Percentiles rank a stretch among this genome's conserved stretches.
phyloP scores from a whole-genome alignment of 2,888 invertebrate genomes.

The Morpho achilles region DNA sequence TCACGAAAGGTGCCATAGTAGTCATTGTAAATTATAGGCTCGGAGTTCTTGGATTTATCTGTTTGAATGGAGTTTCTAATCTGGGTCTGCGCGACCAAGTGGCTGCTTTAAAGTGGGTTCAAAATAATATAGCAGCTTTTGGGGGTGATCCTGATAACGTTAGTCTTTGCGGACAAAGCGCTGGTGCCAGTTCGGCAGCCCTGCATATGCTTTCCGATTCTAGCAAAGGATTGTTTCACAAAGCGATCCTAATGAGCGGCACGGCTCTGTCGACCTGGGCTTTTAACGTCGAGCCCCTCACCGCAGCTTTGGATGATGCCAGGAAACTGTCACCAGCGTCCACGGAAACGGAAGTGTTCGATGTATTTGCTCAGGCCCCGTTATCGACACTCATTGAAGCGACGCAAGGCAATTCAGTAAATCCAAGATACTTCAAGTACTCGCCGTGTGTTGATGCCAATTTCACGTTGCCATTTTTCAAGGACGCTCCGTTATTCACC shows the following conservation, averaged over 20 bases:
- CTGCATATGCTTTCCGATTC: constrained; percentile 57
- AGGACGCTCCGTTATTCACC: constrained; percentile 54
- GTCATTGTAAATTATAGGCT: constrained; percentile 63
- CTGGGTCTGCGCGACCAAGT: constrained; percentile 65
- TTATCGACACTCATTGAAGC: constrained; percentile 39
- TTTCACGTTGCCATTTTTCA: constrained; percentile 55
- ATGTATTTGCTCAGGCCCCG: constrained; percentile 18
- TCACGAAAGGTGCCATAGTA: constrained; percentile 52
- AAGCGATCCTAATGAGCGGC: constrained; percentile 62
- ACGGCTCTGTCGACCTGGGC: constrained; percentile 59
- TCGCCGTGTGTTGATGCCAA: constrained; percentile 58
- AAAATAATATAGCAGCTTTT: constrained; percentile 56
- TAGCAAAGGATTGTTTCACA: constrained; percentile 61
- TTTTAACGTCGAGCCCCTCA: constrained; percentile 50
- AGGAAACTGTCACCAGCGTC: constrained; percentile 44
- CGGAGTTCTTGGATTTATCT: constrained; percentile 62
- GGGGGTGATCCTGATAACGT: constrained; percentile 70
- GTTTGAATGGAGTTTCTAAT: constrained; percentile 57
- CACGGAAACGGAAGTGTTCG: constrained; percentile 18
- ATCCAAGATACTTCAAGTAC: constrained; percentile 61
- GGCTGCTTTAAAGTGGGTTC: constrained; percentile 65
- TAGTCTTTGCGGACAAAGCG: constrained; percentile 64
- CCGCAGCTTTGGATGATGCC: constrained; percentile 49
- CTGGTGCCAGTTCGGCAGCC: constrained; percentile 57
- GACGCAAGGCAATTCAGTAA: constrained; percentile 48